Conservation (phyloP, 2,888 invertebrate genomes). For the Epinotia bilunana region DNA sequence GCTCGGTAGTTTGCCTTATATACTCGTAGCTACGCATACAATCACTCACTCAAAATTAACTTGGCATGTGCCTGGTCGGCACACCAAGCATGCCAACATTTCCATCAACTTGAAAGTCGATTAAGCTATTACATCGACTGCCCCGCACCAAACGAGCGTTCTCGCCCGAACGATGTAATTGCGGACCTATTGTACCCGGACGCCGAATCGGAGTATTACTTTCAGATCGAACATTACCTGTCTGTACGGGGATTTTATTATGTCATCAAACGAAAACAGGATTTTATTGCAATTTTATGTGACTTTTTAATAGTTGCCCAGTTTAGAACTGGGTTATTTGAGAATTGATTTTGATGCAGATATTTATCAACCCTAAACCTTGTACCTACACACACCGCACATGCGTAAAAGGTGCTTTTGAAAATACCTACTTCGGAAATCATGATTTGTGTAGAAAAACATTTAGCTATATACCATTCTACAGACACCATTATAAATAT, state of each 20-base stretch:
- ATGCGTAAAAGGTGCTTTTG: background rate
- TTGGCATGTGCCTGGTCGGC: background rate
- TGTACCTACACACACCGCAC: background rate
- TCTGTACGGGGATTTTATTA: conserved; percentile 50
- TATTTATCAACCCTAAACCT: background rate
- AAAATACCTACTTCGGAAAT: background rate
- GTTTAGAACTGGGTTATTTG: conserved; percentile 11
- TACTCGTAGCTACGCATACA: no score
- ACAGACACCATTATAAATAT: no score
- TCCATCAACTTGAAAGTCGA: conserved; percentile 6
- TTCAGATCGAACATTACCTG: conserved; percentile 53
- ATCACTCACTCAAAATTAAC: no score
- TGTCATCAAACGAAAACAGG: conserved; percentile 48
- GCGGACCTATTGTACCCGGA: conserved; percentile 65
- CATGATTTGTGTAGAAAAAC: no score
- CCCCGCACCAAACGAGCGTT: conserved; percentile 1
- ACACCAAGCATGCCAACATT: background rate
- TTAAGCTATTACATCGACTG: conserved; percentile 5
- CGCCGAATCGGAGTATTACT: conserved; percentile 62
- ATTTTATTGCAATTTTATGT: conserved; percentile 52
- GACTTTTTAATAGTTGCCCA: conserved; percentile 53
- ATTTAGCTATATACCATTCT: no score
- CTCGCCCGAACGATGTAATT: conserved; percentile 63
- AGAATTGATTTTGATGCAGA: background rate
- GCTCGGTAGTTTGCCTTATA: no score